phyloP scores from a whole-genome alignment of 2,888 invertebrate species.

The Mesochorus sp. region DNA sequence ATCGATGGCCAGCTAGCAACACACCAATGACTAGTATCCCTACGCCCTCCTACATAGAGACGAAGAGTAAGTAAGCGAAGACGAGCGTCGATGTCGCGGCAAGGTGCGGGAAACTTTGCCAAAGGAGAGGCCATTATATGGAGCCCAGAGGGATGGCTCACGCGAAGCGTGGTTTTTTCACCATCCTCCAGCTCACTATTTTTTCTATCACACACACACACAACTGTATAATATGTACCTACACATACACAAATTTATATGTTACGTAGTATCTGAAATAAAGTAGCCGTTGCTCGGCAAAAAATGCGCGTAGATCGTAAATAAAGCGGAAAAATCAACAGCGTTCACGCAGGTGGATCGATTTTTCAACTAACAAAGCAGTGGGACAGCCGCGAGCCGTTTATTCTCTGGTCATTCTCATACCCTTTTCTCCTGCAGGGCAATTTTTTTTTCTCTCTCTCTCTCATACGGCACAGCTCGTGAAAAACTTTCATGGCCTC shows the following conservation, averaged over 20 bases:
- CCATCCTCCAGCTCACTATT: not conserved
- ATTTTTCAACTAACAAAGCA: not conserved
- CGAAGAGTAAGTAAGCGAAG: slow-evolving; percentile 1
- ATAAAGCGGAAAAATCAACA: slow-evolving; percentile 15
- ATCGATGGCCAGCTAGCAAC: slow-evolving; percentile 46
- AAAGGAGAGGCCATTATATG: slow-evolving; percentile 48
- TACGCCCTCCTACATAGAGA: not conserved
- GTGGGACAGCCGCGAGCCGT: not conserved
- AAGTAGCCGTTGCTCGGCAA: not conserved
- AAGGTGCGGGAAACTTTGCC: slow-evolving; percentile 22
- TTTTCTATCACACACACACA: not conserved
- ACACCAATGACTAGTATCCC: slow-evolving; percentile 22
- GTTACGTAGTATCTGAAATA: not conserved
- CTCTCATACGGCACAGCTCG: no score
- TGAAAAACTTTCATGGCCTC: slow-evolving; percentile 10
- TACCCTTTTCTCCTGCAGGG: not conserved
- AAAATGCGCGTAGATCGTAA: slow-evolving; percentile 7
- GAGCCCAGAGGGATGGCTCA: not conserved
- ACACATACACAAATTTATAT: not conserved
- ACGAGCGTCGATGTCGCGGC: slow-evolving; percentile 46
- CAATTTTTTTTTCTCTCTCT: not conserved
- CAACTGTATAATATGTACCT: no score
- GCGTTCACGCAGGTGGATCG: not conserved
- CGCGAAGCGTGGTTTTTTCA: slow-evolving; percentile 14
- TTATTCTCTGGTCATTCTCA: slow-evolving; percentile 15